phyloP scores from a whole-genome alignment of 2,888 invertebrate genomes.

The Morpho deidamia region DNA sequence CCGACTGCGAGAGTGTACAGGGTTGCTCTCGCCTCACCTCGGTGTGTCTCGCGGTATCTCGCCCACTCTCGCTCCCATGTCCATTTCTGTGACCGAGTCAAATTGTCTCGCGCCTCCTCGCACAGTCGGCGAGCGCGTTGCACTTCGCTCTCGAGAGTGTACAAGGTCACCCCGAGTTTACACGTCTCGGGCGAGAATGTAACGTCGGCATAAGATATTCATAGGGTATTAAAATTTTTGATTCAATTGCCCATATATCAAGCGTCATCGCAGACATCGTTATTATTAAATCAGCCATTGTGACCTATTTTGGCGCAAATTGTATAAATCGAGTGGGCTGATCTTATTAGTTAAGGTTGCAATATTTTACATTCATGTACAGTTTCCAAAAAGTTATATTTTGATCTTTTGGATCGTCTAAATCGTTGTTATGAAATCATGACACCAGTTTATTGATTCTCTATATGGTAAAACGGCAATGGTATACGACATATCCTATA shows the following conservation, averaged over 20 bases:
- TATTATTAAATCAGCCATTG: conserved; percentile 46
- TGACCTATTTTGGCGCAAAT: conserved; percentile 42
- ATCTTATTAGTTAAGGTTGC: conserved; percentile 50
- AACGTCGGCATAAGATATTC: too few species aligned
- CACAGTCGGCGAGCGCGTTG: too few species aligned
- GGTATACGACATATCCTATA: conserved; percentile 1
- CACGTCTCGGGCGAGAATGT: too few species aligned
- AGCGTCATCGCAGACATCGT: conserved; percentile 41
- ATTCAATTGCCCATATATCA: conserved; percentile 10
- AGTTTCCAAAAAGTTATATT: conserved; percentile 16
- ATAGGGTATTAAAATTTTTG: too few species aligned
- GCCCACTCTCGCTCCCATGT: too few species aligned
- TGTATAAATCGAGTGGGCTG: conserved; percentile 48
- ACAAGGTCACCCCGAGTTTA: too few species aligned
- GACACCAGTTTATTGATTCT: conserved; percentile 10
- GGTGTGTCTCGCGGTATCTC: too few species aligned
- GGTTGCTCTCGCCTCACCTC: too few species aligned
- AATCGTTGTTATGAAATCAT: conserved; percentile 8
- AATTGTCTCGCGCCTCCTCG: too few species aligned
- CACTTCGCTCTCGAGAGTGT: too few species aligned
- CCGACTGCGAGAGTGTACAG: too few species aligned
- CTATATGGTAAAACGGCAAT: conserved; percentile 10
- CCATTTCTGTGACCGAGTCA: too few species aligned
- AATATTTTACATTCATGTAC: conserved; percentile 21
- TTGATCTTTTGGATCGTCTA: conserved; percentile 14